A percentile compares a stretch with the other conserved stretches of the same genome.
These are phyloP conservation scores for Ia io DNA, from an alignment of 2,113 vertebrate genomes.

Conservation along the genomic window DNA sequence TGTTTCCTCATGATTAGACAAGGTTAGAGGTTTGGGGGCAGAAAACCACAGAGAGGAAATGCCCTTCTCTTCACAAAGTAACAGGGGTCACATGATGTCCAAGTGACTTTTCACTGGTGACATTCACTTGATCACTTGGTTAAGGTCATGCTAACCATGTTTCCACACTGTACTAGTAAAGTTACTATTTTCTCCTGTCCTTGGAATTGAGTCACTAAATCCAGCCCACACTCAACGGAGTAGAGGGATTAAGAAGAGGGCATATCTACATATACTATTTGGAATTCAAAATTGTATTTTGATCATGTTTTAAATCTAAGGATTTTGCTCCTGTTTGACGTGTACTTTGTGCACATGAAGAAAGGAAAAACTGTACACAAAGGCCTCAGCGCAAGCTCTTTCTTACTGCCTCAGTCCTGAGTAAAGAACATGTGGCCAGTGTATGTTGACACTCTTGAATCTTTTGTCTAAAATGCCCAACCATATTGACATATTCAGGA, in stretches of 20 bases:
- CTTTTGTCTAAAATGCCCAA: conserved; percentile 16
- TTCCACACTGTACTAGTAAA: neutral
- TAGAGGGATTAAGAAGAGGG: neutral
- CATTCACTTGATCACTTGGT: neutral
- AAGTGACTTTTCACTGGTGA: fast-evolving
- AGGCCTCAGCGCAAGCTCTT: neutral
- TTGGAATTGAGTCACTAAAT: neutral
- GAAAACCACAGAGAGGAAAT: neutral
- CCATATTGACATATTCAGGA: neutral
- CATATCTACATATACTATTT: neutral
- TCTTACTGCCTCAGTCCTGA: neutral
- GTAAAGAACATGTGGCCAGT: neutral
- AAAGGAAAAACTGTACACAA: neutral
- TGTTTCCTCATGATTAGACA: neutral
- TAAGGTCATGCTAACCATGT: neutral
- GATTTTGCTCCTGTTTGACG: neutral
- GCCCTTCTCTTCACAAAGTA: neutral
- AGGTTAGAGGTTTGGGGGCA: neutral
- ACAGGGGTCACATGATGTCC: neutral
- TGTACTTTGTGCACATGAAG: neutral
- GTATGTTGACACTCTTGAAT: neutral
- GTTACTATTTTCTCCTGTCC: neutral
- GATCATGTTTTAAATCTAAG: neutral
- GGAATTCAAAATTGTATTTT: conserved; percentile 38
- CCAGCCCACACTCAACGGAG: neutral